phyloP scores from a whole-genome alignment of 2,888 invertebrate genomes.

The Ormyrus pomaceus region DNA sequence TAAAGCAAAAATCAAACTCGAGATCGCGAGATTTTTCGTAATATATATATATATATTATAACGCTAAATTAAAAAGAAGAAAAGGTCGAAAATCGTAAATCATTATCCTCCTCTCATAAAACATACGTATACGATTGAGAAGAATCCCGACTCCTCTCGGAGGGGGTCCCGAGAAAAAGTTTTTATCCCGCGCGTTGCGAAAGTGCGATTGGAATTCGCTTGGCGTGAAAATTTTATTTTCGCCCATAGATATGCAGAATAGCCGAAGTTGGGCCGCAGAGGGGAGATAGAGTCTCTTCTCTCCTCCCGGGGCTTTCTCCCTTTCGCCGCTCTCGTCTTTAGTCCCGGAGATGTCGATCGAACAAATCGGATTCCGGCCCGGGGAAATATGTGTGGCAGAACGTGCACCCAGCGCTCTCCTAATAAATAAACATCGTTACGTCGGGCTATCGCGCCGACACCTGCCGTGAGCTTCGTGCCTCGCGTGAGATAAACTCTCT shows the following conservation, averaged over 20 bases:
- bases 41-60: too few relatives aligned
- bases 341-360: constrained; percentile 10
- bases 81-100: too few relatives aligned
- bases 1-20: too few relatives aligned
- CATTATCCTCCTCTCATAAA: background rate
- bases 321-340: constrained; percentile 2
- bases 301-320: background rate
- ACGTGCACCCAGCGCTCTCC: background rate
- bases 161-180: too few relatives aligned
- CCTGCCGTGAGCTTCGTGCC: constrained; percentile 3
- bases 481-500: background rate
- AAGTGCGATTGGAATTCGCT: background rate
- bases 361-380: constrained; percentile 26
- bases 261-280: background rate
- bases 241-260: constrained; percentile 9
- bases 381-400: background rate
- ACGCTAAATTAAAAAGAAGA: too few relatives aligned
- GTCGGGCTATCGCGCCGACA: constrained; percentile 14
- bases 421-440: constrained; percentile 47
- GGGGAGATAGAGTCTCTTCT: too few relatives aligned
- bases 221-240: constrained; percentile 35
- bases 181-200: too few relatives aligned
- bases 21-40: too few relatives aligned
- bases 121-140: background rate
- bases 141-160: too few relatives aligned